A percentile compares a stretch with the other conserved stretches of the same genome.
These are phyloP conservation scores for Sitta europaea DNA, from an alignment of 2,113 vertebrate species.

Conservation along the genomic window DNA sequence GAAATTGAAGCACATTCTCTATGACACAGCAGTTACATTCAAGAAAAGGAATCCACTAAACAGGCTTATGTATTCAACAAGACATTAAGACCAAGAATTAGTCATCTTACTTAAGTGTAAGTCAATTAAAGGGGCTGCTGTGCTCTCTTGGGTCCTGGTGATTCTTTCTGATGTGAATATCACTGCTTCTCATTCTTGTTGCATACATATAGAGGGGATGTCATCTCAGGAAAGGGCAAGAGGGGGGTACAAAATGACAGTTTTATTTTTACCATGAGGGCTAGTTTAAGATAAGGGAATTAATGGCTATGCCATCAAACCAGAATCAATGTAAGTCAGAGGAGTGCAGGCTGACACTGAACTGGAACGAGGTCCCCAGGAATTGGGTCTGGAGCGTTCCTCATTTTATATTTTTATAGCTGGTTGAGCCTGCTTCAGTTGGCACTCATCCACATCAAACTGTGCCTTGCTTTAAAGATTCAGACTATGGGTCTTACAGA, in stretches of 20 bases:
- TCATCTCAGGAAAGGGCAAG: background rate
- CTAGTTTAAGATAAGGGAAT: background rate
- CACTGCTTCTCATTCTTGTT: background rate
- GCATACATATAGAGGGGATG: background rate
- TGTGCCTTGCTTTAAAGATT: background rate
- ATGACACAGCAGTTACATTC: background rate
- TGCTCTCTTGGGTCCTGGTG: background rate
- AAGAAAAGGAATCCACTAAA: background rate
- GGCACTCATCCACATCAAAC: background rate
- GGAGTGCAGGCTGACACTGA: background rate
- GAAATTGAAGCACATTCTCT: background rate
- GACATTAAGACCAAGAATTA: background rate
- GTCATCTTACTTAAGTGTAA: background rate
- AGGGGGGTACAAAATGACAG: rapidly evolving
- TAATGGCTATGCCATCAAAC: background rate
- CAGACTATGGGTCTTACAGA: background rate
- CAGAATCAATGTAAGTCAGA: background rate
- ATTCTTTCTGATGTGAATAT: background rate
- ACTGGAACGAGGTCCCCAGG: background rate
- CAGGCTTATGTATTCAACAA: background rate
- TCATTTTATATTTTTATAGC: background rate
- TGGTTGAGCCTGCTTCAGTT: background rate
- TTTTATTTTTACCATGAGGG: background rate
- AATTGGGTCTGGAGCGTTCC: background rate
- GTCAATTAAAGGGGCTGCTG: background rate